These are phyloP conservation scores for Fragum fragum DNA, from an alignment of 2,888 invertebrate genomes.

Conservation along the genomic window DNA sequence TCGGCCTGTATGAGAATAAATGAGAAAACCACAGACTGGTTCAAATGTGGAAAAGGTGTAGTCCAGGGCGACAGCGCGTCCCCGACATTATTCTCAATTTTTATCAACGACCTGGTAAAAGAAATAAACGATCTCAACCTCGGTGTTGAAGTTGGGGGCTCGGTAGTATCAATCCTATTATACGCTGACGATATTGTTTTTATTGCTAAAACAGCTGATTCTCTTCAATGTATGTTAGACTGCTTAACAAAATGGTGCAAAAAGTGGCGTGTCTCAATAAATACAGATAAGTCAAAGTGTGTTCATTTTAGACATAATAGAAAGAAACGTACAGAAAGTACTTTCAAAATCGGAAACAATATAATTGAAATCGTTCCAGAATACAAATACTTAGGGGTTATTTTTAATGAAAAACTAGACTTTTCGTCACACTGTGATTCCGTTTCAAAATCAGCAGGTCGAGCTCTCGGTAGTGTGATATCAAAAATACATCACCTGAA, in stretches of 20 bases:
- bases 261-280: constrained; percentile 39
- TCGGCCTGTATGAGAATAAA: constrained; percentile 33
- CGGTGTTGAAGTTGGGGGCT: constrained; percentile 29
- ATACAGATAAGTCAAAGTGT: constrained; percentile 36
- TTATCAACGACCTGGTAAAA: constrained; percentile 36
- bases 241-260: constrained; percentile 42
- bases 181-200: constrained; percentile 50
- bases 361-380: constrained; percentile 28
- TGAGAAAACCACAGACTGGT: constrained; percentile 42
- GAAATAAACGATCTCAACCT: constrained; percentile 40
- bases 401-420: constrained; percentile 37
- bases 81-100: constrained; percentile 49
- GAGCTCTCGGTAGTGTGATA: constrained; percentile 41
- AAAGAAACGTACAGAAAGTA: constrained; percentile 11
- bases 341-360: constrained; percentile 48
- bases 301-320: constrained; percentile 35
- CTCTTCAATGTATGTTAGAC: constrained; percentile 44
- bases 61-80: constrained; percentile 40
- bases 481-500: constrained; percentile 37
- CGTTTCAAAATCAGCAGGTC: constrained; percentile 29
- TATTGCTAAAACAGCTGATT: constrained; percentile 22
- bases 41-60: constrained; percentile 28
- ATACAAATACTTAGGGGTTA: constrained; percentile 57
- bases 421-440: constrained; percentile 14
- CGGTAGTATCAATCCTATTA: constrained; percentile 29